Conservation (phyloP, 64 coral and sea anemone genomes). For the Stichodactyla helianthus region DNA sequence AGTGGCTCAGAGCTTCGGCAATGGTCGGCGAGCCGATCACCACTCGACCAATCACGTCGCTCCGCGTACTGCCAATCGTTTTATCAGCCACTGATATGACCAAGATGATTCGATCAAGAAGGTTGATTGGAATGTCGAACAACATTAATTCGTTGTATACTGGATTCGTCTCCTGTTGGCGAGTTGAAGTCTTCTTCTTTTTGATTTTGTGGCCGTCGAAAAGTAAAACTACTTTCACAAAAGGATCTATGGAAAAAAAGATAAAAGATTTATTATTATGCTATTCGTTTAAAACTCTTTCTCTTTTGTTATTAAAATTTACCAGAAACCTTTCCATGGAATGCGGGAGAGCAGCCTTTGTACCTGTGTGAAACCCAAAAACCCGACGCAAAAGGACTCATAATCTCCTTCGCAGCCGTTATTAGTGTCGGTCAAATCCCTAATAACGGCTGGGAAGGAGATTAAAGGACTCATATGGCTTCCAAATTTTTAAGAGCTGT, state of each 20-base stretch:
- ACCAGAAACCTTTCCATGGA: too few species aligned
- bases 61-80: slow-evolving; percentile 56
- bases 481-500: too few species aligned
- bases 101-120: slow-evolving; percentile 81
- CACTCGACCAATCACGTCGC: slow-evolving; percentile 90
- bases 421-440: too few species aligned
- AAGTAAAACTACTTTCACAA: slow-evolving; percentile 87
- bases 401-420: too few species aligned
- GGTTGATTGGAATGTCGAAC: slow-evolving; percentile 71
- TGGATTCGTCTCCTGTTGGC: slow-evolving; percentile 74
- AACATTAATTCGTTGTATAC: slow-evolving; percentile 99
- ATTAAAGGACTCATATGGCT: too few species aligned
- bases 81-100: slow-evolving; percentile 88
- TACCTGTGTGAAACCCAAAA: too few species aligned
- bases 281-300: too few species aligned
- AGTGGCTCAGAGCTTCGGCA: slow-evolving; percentile 80
- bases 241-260: slow-evolving; percentile 59
- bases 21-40: slow-evolving; percentile 85
- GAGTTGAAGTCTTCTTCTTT: slow-evolving; percentile 88
- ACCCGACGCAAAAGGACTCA: too few species aligned
- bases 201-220: slow-evolving; percentile 92
- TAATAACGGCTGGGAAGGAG: too few species aligned
- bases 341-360: too few species aligned
- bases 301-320: too few species aligned
- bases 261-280: too few species aligned